phyloP scores from a whole-genome alignment of 1,140 invertebrate species.

The Drosophila ercepeae region DNA sequence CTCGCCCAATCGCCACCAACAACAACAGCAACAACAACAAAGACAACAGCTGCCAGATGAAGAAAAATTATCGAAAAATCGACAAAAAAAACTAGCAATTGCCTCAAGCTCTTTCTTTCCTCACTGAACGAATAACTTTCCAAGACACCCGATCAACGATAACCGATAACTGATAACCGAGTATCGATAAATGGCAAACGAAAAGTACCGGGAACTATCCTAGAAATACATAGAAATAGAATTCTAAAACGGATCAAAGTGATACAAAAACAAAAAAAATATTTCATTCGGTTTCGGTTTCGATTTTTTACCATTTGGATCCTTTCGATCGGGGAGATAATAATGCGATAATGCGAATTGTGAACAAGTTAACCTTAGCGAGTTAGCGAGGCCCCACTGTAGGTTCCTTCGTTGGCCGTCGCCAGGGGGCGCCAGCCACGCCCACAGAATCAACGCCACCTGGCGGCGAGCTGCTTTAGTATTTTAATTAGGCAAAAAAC shows the following conservation, averaged over 20 bases:
- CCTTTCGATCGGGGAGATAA: neutral
- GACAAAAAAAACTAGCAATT: no score
- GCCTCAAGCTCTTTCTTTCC: no score
- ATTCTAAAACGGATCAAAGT: neutral
- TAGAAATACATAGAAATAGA: no score
- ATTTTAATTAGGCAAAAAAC: conserved; percentile 49
- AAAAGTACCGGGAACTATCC: no score
- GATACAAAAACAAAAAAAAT: no score
- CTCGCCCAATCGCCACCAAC: conserved; percentile 16
- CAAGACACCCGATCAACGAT: no score
- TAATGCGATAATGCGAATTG: no score
- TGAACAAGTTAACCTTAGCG: conserved; percentile 19
- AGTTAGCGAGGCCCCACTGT: conserved; percentile 24
- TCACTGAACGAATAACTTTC: neutral
- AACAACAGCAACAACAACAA: neutral
- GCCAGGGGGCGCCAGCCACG: conserved; percentile 16
- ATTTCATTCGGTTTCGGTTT: no score
- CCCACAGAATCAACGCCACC: conserved; percentile 12
- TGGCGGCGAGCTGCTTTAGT: conserved; percentile 31
- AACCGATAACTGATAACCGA: no score
- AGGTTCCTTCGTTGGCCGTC: conserved; percentile 31
- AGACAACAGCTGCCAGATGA: conserved; percentile 1
- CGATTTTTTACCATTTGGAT: no score
- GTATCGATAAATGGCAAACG: no score
- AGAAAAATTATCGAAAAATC: neutral